These are phyloP conservation scores for Acanthoscelides obtectus DNA, from an alignment of 2,888 invertebrate genomes.

Conservation along the genomic window DNA sequence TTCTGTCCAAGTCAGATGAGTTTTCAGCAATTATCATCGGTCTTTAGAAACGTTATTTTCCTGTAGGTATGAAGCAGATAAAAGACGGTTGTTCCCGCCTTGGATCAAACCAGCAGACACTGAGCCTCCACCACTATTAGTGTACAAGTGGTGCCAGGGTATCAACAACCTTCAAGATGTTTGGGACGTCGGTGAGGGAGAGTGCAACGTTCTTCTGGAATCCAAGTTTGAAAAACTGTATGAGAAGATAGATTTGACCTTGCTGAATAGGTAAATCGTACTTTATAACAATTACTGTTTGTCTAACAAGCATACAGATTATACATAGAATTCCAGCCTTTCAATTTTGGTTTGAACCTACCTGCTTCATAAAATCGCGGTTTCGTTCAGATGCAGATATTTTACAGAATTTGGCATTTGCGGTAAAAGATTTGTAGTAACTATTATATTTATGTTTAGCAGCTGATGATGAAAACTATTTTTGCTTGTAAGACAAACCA, in stretches of 20 bases:
- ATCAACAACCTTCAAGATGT: conserved; percentile 97
- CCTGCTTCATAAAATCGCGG: too few relatives aligned
- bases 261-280: conserved; percentile 64
- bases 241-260: conserved; percentile 98
- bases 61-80: conserved; percentile 85
- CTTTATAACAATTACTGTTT: neutral
- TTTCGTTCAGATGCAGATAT: too few relatives aligned
- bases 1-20: too few relatives aligned
- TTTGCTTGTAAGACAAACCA: too few relatives aligned
- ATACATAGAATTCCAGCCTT: too few relatives aligned
- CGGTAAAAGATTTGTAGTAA: too few relatives aligned
- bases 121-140: conserved; percentile 87
- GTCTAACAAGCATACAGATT: neutral
- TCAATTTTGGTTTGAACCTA: too few relatives aligned
- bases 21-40: too few relatives aligned
- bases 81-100: conserved; percentile 90
- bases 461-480: too few relatives aligned
- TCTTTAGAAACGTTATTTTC: too few relatives aligned
- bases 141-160: conserved; percentile 99
- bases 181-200: conserved; percentile 98
- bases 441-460: too few relatives aligned
- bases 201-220: conserved; percentile 97
- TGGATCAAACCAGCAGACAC: conserved; percentile 99
- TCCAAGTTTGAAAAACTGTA: conserved; percentile 98
- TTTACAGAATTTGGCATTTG: too few relatives aligned